These are phyloP conservation scores for Acomys russatus DNA, from an alignment of 2,797 vertebrate genomes.

Conservation along the genomic window DNA sequence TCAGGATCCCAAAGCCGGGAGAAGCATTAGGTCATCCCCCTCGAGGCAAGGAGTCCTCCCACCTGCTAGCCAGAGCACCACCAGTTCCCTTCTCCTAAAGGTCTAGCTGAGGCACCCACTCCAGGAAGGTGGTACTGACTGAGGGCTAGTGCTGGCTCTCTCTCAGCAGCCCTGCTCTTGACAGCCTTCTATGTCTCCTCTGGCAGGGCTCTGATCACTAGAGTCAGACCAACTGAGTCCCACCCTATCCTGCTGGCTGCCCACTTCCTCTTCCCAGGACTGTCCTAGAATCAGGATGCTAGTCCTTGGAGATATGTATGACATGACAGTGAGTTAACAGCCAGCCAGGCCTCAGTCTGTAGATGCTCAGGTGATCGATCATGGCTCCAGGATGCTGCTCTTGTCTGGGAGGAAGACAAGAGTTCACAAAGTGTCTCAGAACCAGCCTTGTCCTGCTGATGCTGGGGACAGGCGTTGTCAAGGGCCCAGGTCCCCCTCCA, in stretches of 20 bases:
- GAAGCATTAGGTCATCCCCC: no score
- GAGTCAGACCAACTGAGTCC: neutral
- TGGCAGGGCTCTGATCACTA: neutral
- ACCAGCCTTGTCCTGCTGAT: neutral
- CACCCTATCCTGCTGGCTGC: neutral
- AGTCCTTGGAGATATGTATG: neutral
- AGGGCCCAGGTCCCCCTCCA: neutral
- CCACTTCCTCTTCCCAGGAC: neutral
- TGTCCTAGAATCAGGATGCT: neutral
- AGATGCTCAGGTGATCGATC: neutral
- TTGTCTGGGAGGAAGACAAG: neutral
- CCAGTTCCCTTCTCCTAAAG: neutral
- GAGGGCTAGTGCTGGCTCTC: neutral
- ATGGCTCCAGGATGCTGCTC: neutral
- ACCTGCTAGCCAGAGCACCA: no score
- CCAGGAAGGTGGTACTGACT: neutral
- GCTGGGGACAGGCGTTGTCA: neutral
- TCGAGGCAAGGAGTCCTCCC: neutral
- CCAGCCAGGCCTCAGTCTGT: neutral
- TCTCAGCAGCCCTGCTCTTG: neutral
- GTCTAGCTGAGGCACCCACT: neutral
- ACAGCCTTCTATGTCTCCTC: neutral
- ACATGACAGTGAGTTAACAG: neutral
- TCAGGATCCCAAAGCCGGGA: neutral
- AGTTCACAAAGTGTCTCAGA: neutral